Base-by-base conservation (phyloP, 2,888 invertebrate species). In the Nemurella pictetii region DNA sequence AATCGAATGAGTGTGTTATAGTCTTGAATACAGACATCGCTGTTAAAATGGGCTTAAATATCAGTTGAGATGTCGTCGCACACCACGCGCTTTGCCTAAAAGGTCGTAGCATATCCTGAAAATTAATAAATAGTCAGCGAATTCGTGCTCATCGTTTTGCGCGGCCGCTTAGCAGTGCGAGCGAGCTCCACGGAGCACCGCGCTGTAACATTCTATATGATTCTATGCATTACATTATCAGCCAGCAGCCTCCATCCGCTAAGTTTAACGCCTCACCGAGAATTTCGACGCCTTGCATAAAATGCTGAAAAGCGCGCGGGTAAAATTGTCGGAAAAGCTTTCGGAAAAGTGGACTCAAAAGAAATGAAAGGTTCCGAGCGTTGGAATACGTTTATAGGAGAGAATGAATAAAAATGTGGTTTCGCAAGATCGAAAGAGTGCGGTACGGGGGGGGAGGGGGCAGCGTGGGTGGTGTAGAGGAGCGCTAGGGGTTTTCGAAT, bases 321-420 rank as follows among this genome's bases (percentile, higher is more conserved):
- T 12, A 55, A 55, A 55, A 55, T 55, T 55, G 55, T 55, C 55
- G 55, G 55, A 55, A 55, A 55, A 55, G 55, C 55, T 55, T 55
- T 55, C 20, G 15, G 55, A 55, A 55, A 55, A 55, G 55, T 55
- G 55, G 55, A 55, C 55, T 55, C 55, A 55, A 55, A 55, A 55
- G 55, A 55, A 55, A 55, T 55, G 55, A 55, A 55, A 55, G 55
- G 55, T 55, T 55, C 20, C 55, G 15, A 55, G 3, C 15, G 55
- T 55, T 55, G 55, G 55, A 55, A 55, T 55, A 55, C 55, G 55
- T 55, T 55, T 55, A n/a, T 7, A 4, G 75, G 26, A 75, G 28
- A 75, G 75, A 75, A 75, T 75, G 75, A 26, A 75, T 75, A 75
- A 75, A 75, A 75, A 27, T 27, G 75, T 75, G 75, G 75, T 26